Percentiles rank a stretch among this genome's conserved stretches.
phyloP scores from a whole-genome alignment of 1,140 invertebrate genomes.

The Eurosta solidaginis region DNA sequence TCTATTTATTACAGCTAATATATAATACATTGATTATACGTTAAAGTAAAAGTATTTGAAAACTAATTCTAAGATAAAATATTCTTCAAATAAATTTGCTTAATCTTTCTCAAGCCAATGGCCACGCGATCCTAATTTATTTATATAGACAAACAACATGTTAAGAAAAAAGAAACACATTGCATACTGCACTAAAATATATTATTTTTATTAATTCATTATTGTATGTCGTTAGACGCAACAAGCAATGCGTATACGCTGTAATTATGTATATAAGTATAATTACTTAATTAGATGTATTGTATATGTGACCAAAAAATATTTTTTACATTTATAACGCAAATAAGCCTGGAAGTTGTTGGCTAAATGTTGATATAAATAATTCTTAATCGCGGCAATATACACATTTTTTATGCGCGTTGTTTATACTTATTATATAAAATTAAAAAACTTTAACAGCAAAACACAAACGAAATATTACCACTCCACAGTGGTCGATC shows the following conservation, averaged over 20 bases:
- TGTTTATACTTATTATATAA: not conserved
- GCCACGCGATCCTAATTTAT: too few relatives aligned
- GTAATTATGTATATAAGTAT: not conserved
- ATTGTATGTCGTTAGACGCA: not conserved
- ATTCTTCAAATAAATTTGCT: too few relatives aligned
- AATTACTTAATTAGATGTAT: not conserved
- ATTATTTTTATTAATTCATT: not conserved
- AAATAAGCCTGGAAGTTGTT: not conserved
- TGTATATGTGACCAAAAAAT: not conserved
- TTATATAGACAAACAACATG: too few relatives aligned
- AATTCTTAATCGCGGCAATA: constrained; percentile 8
- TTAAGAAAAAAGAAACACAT: too few relatives aligned
- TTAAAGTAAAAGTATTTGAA: too few relatives aligned
- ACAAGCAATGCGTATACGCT: not conserved
- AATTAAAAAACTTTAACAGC: too few relatives aligned
- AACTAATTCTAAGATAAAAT: too few relatives aligned
- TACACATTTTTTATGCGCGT: not conserved
- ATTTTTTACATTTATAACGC: not conserved
- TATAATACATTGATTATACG: too few relatives aligned
- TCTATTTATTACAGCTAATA: too few relatives aligned
- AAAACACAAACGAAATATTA: too few relatives aligned
- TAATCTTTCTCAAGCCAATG: too few relatives aligned
- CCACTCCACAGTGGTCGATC: too few relatives aligned
- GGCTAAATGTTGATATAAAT: constrained; percentile 7
- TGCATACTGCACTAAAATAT: not conserved